Percentiles rank a stretch among this genome's conserved stretches.
Conservation (phyloP, 2,113 vertebrate genomes). For the Meles meles region DNA sequence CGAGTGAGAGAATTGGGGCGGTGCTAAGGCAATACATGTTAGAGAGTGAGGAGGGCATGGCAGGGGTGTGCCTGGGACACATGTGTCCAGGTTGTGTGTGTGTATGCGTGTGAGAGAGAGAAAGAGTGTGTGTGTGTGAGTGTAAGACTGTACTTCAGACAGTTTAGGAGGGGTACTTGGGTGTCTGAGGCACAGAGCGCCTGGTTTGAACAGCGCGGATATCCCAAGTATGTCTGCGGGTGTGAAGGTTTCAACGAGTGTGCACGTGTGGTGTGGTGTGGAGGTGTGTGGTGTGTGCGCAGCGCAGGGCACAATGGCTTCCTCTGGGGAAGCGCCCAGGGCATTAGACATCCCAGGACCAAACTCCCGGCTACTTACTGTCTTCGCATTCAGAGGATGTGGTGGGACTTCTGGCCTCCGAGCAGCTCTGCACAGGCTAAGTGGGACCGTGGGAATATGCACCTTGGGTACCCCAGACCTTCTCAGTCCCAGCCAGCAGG, state of each 20-base stretch:
- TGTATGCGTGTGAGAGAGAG: background rate
- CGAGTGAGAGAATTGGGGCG: background rate
- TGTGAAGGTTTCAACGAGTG: background rate
- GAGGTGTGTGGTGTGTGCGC: too few relatives aligned
- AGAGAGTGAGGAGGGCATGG: background rate
- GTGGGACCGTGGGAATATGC: background rate
- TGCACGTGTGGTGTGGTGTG: background rate
- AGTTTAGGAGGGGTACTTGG: background rate
- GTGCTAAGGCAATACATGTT: rapidly evolving
- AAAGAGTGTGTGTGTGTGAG: background rate
- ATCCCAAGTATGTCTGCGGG: background rate
- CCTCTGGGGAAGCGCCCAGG: background rate
- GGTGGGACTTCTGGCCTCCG: background rate
- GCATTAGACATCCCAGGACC: background rate
- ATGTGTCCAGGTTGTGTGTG: background rate
- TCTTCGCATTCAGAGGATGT: background rate
- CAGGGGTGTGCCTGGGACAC: background rate
- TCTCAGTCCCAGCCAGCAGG: background rate
- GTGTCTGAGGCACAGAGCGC: background rate
- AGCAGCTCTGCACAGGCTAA: background rate
- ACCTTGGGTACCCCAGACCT: background rate
- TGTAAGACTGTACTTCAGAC: background rate
- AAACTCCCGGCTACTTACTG: background rate
- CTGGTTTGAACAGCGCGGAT: rapidly evolving
- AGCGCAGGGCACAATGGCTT: background rate